Percentiles rank a stretch among this genome's conserved stretches.
Evolutionary conservation across 2,797 vertebrate genomes (phyloP).

Genomic region (Phylloscopus collybita): DNA sequence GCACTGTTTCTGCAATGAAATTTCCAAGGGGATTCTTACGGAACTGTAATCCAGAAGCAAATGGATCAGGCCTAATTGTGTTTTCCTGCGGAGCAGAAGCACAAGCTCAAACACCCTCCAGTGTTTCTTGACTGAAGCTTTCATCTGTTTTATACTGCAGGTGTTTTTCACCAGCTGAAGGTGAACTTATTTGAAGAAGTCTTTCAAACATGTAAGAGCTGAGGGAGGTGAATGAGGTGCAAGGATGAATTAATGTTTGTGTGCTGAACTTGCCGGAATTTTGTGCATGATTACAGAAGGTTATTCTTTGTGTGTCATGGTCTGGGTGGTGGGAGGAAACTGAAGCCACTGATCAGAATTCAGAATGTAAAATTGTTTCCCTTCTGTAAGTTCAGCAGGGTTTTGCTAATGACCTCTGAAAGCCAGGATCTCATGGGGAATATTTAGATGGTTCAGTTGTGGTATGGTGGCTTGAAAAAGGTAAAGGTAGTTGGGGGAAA

Average conservation of each 20-base stretch:
- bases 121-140: background rate
- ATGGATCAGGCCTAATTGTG: background rate
- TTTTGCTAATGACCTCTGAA: background rate
- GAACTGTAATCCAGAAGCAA: background rate
- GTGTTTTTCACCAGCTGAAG: background rate
- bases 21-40: background rate
- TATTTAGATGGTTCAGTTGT: background rate
- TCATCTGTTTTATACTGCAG: background rate
- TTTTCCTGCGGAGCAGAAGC: constrained; percentile 20
- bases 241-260: background rate
- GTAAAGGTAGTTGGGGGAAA: background rate
- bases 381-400: background rate
- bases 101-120: background rate
- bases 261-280: background rate
- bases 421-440: background rate
- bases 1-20: background rate
- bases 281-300: background rate
- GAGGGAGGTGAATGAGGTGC: background rate
- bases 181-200: background rate
- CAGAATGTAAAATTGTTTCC: background rate
- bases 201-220: background rate
- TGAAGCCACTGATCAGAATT: background rate
- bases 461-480: background rate
- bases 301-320: background rate
- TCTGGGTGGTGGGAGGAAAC: background rate